Percentiles rank a stretch among this genome's conserved stretches.
Evolutionary conservation across 2,113 vertebrate species (phyloP).

Genomic region (Chaetorhynchus papuensis): DNA sequence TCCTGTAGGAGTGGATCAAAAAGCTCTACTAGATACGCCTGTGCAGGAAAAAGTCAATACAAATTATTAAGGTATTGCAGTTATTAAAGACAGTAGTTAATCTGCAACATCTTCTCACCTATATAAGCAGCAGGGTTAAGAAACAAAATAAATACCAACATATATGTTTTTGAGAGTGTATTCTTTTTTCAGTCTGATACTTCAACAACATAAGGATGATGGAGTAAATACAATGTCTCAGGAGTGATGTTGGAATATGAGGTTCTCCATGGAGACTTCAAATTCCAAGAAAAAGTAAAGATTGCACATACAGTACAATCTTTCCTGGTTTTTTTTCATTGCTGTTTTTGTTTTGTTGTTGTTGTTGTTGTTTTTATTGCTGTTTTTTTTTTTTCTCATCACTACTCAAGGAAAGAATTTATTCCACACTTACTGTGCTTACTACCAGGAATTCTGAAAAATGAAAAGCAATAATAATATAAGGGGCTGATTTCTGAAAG

Average conservation of each 20-base stretch:
- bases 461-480: background rate
- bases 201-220: background rate
- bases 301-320: rapidly evolving
- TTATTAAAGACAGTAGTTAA: background rate
- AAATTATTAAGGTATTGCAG: background rate
- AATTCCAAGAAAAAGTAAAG: background rate
- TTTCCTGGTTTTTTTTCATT: background rate
- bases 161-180: background rate
- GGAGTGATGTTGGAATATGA: background rate
- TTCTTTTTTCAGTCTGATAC: background rate
- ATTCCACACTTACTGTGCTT: background rate
- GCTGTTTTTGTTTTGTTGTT: background rate
- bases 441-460: background rate
- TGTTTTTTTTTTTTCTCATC: background rate
- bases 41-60: background rate
- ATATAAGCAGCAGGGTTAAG: background rate
- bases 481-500: background rate
- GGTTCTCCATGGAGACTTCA: background rate
- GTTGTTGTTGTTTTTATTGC: background rate
- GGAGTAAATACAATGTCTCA: background rate
- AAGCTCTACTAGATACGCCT: background rate
- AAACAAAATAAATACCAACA: background rate
- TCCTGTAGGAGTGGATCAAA: background rate
- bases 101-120: background rate
- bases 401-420: background rate